A percentile compares a stretch with the other conserved stretches of the same genome.
Evolutionary conservation across 2,888 invertebrate genomes (phyloP).

Genomic region (Acleris cristana): DNA sequence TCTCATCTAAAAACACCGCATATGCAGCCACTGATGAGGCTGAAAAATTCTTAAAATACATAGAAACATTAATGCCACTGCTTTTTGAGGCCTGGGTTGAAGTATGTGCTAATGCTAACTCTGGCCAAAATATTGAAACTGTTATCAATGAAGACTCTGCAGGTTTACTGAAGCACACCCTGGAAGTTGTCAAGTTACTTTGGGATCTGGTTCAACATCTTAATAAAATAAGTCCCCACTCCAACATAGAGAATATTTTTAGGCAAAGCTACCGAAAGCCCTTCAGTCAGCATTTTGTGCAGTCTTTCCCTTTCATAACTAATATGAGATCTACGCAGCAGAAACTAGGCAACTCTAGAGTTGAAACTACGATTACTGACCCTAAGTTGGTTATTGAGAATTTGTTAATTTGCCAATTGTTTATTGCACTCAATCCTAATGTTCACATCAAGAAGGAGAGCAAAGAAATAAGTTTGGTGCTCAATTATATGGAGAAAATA

Average conservation of each 20-base stretch:
- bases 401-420: conserved; percentile 73
- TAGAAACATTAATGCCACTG: conserved; percentile 88
- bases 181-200: conserved; percentile 86
- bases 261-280: conserved; percentile 76
- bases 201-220: conserved; percentile 73
- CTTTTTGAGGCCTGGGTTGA: conserved; percentile 94
- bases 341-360: conserved; percentile 45
- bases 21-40: conserved; percentile 68
- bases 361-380: conserved; percentile 67
- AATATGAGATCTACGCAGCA: conserved; percentile 64
- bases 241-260: conserved; percentile 78
- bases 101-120: conserved; percentile 83
- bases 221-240: conserved; percentile 60
- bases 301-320: conserved; percentile 84
- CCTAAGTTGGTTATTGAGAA: conserved; percentile 66
- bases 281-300: conserved; percentile 83
- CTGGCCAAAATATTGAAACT: conserved; percentile 70
- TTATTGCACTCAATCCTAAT: conserved; percentile 73
- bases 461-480: conserved; percentile 64
- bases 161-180: conserved; percentile 84
- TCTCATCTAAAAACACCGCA: conserved; percentile 69
- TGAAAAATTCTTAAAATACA: conserved; percentile 84
- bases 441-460: conserved; percentile 65
- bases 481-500: conserved; percentile 80
- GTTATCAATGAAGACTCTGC: conserved; percentile 86